Conservation (phyloP, 2,888 invertebrate species). For the Steinernema carpocapsae region DNA sequence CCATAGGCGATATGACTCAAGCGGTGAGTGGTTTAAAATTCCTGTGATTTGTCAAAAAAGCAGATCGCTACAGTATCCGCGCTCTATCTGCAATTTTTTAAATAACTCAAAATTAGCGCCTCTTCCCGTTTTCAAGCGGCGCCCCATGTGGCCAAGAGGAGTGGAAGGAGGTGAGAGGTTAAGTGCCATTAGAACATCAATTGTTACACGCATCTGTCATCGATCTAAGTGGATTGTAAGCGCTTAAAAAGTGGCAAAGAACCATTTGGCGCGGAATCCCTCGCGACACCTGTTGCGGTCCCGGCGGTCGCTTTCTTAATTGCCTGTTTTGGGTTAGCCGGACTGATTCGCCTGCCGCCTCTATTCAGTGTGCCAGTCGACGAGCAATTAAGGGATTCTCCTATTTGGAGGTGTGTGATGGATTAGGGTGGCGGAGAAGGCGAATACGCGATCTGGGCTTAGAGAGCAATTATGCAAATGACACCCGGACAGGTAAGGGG, state of each 20-base stretch:
- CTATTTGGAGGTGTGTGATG: slow-evolving; percentile 15
- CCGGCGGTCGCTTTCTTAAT: slow-evolving; percentile 5
- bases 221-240: slow-evolving; percentile 29
- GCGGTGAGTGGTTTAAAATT: background rate
- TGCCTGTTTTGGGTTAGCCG: slow-evolving; percentile 28
- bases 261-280: slow-evolving; percentile 19
- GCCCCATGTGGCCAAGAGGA: background rate
- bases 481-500: background rate
- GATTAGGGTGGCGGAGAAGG: slow-evolving; percentile 5
- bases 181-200: slow-evolving; percentile 29
- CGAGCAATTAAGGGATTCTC: slow-evolving; percentile 27
- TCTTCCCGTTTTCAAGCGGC: background rate
- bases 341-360: slow-evolving; percentile 1
- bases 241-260: background rate
- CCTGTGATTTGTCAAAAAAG: no score
- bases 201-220: slow-evolving; percentile 34
- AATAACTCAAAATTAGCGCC: slow-evolving; percentile 19
- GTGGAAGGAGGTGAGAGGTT: slow-evolving; percentile 26
- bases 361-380: slow-evolving; percentile 24
- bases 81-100: background rate
- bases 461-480: slow-evolving; percentile 31
- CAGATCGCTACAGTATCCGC: background rate
- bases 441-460: background rate
- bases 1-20: background rate
- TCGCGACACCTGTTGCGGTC: slow-evolving; percentile 24